Conservation (phyloP, 2,888 invertebrate species). For the Brachyptera risi region DNA sequence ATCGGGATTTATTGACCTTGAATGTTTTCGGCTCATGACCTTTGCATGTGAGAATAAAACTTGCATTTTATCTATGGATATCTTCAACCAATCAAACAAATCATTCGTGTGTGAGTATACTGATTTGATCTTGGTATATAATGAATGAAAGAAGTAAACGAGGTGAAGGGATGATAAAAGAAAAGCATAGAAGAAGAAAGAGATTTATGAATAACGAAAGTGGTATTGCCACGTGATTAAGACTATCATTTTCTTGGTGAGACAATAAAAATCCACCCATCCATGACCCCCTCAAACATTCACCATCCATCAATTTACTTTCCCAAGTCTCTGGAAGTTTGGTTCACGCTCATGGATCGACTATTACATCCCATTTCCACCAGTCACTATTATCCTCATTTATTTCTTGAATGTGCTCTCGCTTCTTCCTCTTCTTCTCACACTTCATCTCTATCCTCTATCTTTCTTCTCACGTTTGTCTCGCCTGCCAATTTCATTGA, state of each 20-base stretch:
- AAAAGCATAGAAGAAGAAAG: too few species aligned
- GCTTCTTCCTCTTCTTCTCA: background rate
- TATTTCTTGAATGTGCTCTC: slow-evolving; percentile 3
- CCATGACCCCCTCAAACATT: slow-evolving; percentile 22
- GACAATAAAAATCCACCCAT: slow-evolving; percentile 19
- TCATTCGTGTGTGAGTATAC: too few species aligned
- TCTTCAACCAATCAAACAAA: too few species aligned
- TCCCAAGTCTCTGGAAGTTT: slow-evolving; percentile 7
- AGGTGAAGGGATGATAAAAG: too few species aligned
- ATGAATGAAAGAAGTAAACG: too few species aligned
- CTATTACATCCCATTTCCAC: slow-evolving; percentile 20
- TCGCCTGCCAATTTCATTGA: slow-evolving; percentile 14
- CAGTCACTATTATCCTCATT: slow-evolving; percentile 13
- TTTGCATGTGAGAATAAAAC: too few species aligned
- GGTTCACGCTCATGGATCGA: slow-evolving; percentile 5
- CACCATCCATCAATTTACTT: slow-evolving; percentile 19
- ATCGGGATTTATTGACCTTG: too few species aligned
- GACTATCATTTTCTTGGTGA: slow-evolving; percentile 16
- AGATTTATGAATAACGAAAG: slow-evolving; percentile 16
- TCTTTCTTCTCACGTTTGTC: slow-evolving; percentile 6
- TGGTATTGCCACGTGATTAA: slow-evolving; percentile 14
- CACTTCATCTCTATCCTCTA: background rate
- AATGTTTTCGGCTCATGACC: too few species aligned
- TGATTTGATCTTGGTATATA: too few species aligned
- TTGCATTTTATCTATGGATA: too few species aligned